Base-by-base conservation (phyloP, 2,888 invertebrate species). In the Rosalia funebris region DNA sequence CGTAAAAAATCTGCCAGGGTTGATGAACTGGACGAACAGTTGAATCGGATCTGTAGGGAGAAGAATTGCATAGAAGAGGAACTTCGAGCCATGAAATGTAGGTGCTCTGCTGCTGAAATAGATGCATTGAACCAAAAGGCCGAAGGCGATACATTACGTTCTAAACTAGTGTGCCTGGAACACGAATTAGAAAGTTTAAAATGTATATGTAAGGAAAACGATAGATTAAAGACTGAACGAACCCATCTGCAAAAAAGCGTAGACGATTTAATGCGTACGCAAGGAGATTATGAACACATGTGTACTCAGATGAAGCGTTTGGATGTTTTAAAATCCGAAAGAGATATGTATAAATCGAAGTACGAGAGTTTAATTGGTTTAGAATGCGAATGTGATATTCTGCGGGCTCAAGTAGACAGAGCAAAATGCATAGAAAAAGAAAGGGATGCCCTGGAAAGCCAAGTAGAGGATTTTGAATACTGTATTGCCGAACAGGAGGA, bases 401-500 rank as follows among this genome's bases (percentile, higher is more conserved):
- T 80, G 14, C 66, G 72, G 50, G 66, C 66, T 1, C 75, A 79
- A 67, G 68, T 78, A n/a, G 76, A 77, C 42, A 71, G 73, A 55
- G 74, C 73, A 1, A 76, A 74, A 57, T 15, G 37, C 10, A 53
- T 81, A 12, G 83, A 84, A 74, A 82, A 82, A 60, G 86, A 87
- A 67, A 82, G 82, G 70, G 84, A 84, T 70, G 62, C 70, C 50
- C 74, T 86, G 31, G 74, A 82, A 57, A 82, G 83, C 67, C 84
- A 84, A 77, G 73, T 86, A 39, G 82, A 84, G 66, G 86, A 86
- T 77, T 78, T 82, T 34, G 86, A 87, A 73, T 84, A 84, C 64
- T 83, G 83, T 74, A 79, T 84, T 31, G 83, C 84, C 75, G 86
- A 86, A 65, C 85, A 86, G 77, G 86, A 84, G 53, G 83, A 84